Evolutionary conservation across 2,888 invertebrate species (phyloP).

Genomic region (Aphrophora alni): DNA sequence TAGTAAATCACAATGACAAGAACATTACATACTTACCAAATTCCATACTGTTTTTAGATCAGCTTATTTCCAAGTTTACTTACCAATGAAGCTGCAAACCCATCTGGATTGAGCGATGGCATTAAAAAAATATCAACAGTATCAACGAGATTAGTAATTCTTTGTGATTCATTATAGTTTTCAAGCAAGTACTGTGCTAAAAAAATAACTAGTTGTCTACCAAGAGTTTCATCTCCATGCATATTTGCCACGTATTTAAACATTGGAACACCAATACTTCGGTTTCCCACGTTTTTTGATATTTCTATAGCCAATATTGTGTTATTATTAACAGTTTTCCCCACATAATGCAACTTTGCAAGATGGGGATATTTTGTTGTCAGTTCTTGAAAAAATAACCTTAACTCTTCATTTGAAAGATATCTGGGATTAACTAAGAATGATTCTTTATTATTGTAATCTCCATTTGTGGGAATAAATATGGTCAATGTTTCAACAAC

Average conservation of each 20-base stretch:
- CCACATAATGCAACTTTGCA: constrained; percentile 76
- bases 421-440: constrained; percentile 58
- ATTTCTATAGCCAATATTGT: constrained; percentile 84
- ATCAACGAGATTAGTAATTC: constrained; percentile 80
- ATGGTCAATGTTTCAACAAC: not conserved
- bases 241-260: constrained; percentile 95
- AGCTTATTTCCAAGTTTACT: constrained; percentile 52
- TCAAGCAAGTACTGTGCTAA: constrained; percentile 83
- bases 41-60: too few species aligned
- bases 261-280: constrained; percentile 77
- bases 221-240: constrained; percentile 95
- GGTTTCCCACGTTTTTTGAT: constrained; percentile 67
- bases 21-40: too few species aligned
- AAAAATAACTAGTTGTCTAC: constrained; percentile 81
- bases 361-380: constrained; percentile 70
- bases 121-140: constrained; percentile 77
- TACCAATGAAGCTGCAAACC: constrained; percentile 84
- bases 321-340: constrained; percentile 81
- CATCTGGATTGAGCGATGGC: constrained; percentile 97
- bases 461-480: not conserved
- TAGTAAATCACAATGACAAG: too few species aligned
- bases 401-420: constrained; percentile 73
- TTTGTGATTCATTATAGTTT: constrained; percentile 71
- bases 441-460: not conserved
- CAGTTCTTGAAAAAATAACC: constrained; percentile 67